Evolutionary conservation across 2,113 vertebrate species (phyloP).

Genomic region (Equus quagga): DNA sequence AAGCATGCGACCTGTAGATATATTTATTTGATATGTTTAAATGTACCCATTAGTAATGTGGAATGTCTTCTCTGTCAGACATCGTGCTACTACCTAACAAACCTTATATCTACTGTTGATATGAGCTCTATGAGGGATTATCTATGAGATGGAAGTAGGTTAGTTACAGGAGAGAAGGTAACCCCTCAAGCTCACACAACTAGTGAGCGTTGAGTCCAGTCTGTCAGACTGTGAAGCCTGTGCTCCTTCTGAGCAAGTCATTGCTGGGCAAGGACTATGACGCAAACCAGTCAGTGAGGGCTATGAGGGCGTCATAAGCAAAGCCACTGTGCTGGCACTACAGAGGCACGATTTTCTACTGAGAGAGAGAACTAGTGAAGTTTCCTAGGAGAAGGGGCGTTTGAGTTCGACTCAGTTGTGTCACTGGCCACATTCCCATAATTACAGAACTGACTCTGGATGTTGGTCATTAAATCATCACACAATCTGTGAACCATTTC

Average conservation of each 20-base stretch:
- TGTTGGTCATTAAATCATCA: not conserved
- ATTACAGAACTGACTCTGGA: too few relatives aligned
- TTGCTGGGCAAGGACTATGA: not conserved
- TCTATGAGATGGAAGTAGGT: not conserved
- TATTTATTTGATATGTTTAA: not conserved
- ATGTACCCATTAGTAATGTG: not conserved
- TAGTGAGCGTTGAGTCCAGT: rapidly evolving
- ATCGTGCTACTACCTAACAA: not conserved
- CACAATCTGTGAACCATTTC: not conserved
- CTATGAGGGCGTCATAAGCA: rapidly evolving
- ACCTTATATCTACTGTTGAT: not conserved
- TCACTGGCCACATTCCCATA: too few relatives aligned
- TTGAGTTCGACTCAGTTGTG: not conserved
- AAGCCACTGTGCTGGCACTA: rapidly evolving
- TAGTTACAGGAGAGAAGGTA: not conserved
- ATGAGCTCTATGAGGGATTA: not conserved
- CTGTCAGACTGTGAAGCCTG: rapidly evolving
- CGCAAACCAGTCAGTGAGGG: not conserved
- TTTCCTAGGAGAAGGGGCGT: not conserved
- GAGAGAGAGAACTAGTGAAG: rapidly evolving
- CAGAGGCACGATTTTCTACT: rapidly evolving
- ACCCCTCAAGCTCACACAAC: not conserved
- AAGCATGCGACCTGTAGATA: not conserved
- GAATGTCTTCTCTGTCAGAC: not conserved
- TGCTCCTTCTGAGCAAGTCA: not conserved